phyloP scores from a whole-genome alignment of 2,113 vertebrate genomes.

The Speoplatyrhinus poulsoni region DNA sequence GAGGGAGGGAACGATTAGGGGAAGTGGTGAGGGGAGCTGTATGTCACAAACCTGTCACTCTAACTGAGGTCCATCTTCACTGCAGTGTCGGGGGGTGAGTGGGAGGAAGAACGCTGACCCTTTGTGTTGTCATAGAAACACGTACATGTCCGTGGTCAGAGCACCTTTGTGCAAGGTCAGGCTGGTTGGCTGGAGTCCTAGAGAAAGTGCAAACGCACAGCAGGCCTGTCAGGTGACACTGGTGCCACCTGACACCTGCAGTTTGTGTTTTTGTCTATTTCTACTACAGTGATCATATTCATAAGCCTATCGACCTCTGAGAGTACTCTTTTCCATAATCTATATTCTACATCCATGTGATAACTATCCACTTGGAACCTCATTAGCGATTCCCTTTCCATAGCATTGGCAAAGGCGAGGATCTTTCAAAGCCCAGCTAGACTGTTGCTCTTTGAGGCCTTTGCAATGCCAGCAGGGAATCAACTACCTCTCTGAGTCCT shows the following conservation, averaged over 20 bases:
- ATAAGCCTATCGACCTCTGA: not conserved
- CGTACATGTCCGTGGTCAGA: too few species aligned
- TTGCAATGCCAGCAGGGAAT: not conserved
- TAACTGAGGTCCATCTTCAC: conserved; percentile 67
- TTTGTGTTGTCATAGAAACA: too few species aligned
- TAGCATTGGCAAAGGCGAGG: not conserved
- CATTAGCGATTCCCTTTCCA: not conserved
- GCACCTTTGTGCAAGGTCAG: too few species aligned
- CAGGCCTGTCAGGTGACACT: too few species aligned
- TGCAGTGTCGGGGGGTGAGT: conserved; percentile 20
- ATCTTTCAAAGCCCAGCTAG: not conserved
- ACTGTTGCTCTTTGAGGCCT: not conserved
- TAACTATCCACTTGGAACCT: not conserved
- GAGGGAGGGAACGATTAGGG: conserved; percentile 18
- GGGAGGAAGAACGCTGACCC: not conserved
- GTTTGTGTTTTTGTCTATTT: not conserved
- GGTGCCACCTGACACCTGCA: too few species aligned
- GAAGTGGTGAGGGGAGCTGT: conserved; percentile 38
- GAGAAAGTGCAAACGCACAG: too few species aligned
- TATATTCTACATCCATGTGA: not conserved
- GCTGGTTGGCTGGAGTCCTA: too few species aligned
- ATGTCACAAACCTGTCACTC: conserved; percentile 54
- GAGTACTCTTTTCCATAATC: not conserved
- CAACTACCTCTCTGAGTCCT: not conserved
- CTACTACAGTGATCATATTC: not conserved